These are phyloP conservation scores for Philopedon plagiatum DNA, from an alignment of 2,888 invertebrate genomes.

Conservation along the genomic window DNA sequence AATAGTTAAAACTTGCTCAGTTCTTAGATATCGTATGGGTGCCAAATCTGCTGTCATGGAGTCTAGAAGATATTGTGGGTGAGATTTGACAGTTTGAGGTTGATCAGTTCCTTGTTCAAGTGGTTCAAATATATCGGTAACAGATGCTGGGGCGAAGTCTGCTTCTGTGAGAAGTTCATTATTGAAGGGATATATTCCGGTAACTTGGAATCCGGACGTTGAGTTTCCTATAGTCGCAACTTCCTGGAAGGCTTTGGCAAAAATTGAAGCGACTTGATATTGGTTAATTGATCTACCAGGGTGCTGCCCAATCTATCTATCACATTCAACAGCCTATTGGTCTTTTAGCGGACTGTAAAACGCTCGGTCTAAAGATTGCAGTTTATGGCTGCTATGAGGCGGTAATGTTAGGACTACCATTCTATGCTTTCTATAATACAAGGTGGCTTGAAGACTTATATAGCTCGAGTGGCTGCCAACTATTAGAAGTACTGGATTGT, in stretches of 20 bases:
- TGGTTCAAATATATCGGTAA: background rate
- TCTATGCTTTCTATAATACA: constrained; percentile 11
- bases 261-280: background rate
- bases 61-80: too few relatives aligned
- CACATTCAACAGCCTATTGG: constrained; percentile 4
- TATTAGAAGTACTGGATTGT: constrained; percentile 12
- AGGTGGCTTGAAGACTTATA: too few relatives aligned
- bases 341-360: too few relatives aligned
- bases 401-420: constrained; percentile 15
- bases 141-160: background rate
- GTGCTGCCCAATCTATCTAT: constrained; percentile 15
- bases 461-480: constrained; percentile 25
- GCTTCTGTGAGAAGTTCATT: background rate
- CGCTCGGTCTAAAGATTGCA: too few relatives aligned
- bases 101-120: background rate
- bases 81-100: background rate
- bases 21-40: background rate
- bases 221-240: background rate
- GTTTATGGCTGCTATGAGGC: too few relatives aligned
- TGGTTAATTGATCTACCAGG: constrained; percentile 13
- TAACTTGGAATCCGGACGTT: background rate
- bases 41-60: background rate
- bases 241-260: too few relatives aligned
- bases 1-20: background rate
- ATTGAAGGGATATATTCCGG: background rate